Base-by-base conservation (phyloP, 37 sponge, comb jelly and placozoan species). In the Aplysina aerophoba region DNA sequence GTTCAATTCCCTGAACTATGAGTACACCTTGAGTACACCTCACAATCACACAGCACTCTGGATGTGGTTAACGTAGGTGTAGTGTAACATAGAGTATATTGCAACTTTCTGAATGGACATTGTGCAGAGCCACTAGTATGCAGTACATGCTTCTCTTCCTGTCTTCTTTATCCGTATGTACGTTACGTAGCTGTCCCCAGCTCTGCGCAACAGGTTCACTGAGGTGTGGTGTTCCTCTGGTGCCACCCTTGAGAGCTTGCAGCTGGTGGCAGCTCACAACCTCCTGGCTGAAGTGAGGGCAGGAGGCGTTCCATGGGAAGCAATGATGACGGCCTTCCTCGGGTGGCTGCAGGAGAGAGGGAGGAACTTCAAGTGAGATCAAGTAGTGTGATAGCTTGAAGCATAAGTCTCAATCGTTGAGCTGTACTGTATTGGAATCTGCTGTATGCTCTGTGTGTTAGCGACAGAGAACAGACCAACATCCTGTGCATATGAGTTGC, bases 141-240 rank as follows among this genome's bases (percentile, higher is more conserved):
- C 28, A 64, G 28, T 31, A 6, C 71, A 65, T 11, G 71, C 50
- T 44, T 44, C 50, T 44, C 8, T 8, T 44, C 63, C 12, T 4
- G 2, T 62, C 63, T 20, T 57, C 59, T 57, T 20, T 17, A 15
- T 14, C 69, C n/a, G 22, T 20, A 14, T 67, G 13, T 81, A 11
- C 56, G 38, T 27, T 0, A 67, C 38, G 19, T 80, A 97, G 97
- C 89, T 99, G 15, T 99, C 99, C 33, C 95, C 97, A 53, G 99
- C 99, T 28, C 91, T 99, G 74, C 54, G 99, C 15, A 99, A 99
- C 83, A 64, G 99, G 62, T 96, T 99, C 64, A 94, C 94, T 62
- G 99, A 99, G 86, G 88, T 99, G 22, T 99, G 99, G 99, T 99
- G 95, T 85, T 83, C 92, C 38, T 67, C 64, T 34, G 64, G 81